Conservation (phyloP, 2,888 invertebrate species). For the Tipula lateralis region DNA sequence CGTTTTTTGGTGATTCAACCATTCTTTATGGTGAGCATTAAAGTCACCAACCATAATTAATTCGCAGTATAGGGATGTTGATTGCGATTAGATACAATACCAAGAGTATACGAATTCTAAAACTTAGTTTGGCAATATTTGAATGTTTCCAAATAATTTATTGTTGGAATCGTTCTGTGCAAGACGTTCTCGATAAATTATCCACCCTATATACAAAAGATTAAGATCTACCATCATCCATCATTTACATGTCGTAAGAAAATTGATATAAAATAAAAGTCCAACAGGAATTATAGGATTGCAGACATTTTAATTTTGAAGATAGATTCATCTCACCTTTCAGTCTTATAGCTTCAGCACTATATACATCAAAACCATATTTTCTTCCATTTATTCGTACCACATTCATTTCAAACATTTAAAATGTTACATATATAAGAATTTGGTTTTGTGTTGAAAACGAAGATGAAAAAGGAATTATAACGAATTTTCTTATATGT, state of each 20-base stretch:
- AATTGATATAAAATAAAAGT: neutral
- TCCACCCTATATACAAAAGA: neutral
- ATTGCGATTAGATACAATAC: too few species aligned
- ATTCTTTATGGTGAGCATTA: too few species aligned
- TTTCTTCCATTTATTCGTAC: neutral
- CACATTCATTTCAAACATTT: neutral
- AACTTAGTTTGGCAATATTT: neutral
- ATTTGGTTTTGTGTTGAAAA: neutral
- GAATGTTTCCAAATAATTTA: neutral
- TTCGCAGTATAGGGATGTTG: too few species aligned
- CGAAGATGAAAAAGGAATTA: neutral
- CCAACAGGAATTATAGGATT: neutral
- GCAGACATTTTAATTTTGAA: neutral
- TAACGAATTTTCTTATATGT: neutral
- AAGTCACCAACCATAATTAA: too few species aligned
- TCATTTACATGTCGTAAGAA: neutral
- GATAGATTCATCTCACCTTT: neutral
- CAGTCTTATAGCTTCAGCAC: neutral
- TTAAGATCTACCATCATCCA: neutral
- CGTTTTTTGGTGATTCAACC: too few species aligned
- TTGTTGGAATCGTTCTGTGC: neutral
- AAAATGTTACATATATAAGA: neutral
- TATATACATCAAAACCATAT: neutral
- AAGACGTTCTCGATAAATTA: neutral
- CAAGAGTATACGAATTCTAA: too few species aligned